Evolutionary conservation across 1,140 invertebrate species (phyloP).

Genomic region (Anagrus nilaparvatae): DNA sequence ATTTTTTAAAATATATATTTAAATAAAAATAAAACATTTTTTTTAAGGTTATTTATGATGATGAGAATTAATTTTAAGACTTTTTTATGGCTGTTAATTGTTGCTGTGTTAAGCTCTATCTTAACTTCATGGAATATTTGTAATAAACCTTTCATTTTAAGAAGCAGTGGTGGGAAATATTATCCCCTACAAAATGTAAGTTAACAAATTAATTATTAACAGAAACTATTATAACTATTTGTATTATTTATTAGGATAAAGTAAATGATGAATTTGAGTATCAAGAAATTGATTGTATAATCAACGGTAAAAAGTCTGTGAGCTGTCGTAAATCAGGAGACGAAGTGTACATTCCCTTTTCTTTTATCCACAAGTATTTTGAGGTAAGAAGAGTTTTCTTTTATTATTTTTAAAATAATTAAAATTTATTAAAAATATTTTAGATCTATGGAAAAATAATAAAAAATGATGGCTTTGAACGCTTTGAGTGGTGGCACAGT

Average conservation of each 20-base stretch:
- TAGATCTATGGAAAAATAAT: constrained; percentile 68
- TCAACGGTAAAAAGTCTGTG: constrained; percentile 81
- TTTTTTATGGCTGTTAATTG: constrained; percentile 32
- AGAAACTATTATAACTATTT: neutral
- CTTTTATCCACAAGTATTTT: constrained; percentile 89
- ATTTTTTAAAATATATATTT: neutral
- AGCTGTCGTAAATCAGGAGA: constrained; percentile 73
- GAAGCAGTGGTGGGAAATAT: constrained; percentile 37
- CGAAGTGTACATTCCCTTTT: constrained; percentile 87
- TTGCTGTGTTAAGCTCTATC: constrained; percentile 35
- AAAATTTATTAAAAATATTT: constrained; percentile 18
- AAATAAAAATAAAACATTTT: neutral
- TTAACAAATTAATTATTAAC: constrained; percentile 6
- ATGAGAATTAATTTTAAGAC: constrained; percentile 42
- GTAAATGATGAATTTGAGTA: constrained; percentile 34
- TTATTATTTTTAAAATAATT: constrained; percentile 4
- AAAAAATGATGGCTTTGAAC: constrained; percentile 55
- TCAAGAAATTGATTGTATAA: constrained; percentile 79
- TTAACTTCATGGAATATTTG: constrained; percentile 40
- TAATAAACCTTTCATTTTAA: constrained; percentile 29
- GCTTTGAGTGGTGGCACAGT: constrained; percentile 91
- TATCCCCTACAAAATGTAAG: constrained; percentile 44
- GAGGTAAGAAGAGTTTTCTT: constrained; percentile 51
- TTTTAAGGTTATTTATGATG: constrained; percentile 33
- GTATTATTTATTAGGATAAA: constrained; percentile 26